Evolutionary conservation across 2,113 vertebrate genomes (phyloP).

Genomic region (Misgurnus mizolepis): DNA sequence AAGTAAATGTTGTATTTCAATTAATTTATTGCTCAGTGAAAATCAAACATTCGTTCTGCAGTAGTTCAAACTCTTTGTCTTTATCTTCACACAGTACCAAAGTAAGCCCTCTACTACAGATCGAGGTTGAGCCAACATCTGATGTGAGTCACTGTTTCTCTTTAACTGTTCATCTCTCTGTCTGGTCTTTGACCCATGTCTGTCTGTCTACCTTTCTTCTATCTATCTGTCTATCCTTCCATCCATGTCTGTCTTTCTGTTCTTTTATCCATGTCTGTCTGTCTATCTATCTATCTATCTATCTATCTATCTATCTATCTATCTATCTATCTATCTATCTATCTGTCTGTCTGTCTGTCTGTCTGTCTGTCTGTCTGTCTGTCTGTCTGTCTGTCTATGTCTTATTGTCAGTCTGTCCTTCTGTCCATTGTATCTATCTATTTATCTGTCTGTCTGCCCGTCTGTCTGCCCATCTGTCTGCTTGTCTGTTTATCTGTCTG

Average conservation of each 20-base stretch:
- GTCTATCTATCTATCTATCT: background rate
- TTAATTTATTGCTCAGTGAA: background rate
- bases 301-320: background rate
- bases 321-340: background rate
- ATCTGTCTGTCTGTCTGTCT: background rate
- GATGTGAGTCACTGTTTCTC: conserved; percentile 80
- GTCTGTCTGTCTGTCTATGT: background rate
- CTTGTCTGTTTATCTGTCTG: background rate
- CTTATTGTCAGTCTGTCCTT: background rate
- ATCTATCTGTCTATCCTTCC: background rate
- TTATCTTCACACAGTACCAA: conserved; percentile 78
- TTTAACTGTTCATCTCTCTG: background rate
- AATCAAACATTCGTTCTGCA: conserved; percentile 1
- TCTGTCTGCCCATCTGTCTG: background rate
- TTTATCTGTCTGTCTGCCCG: background rate
- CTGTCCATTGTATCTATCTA: background rate
- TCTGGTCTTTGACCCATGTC: background rate
- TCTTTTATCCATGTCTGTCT: background rate
- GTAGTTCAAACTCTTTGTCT: conserved; percentile 14
- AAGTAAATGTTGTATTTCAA: conserved; percentile 9
- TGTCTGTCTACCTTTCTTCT: no score
- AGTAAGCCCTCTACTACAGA: conserved; percentile 95
- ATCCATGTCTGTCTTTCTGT: background rate
- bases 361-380: background rate
- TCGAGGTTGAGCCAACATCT: conserved; percentile 95